Evolutionary conservation across 1,140 invertebrate genomes (phyloP).

Genomic region (Panonychus citri): DNA sequence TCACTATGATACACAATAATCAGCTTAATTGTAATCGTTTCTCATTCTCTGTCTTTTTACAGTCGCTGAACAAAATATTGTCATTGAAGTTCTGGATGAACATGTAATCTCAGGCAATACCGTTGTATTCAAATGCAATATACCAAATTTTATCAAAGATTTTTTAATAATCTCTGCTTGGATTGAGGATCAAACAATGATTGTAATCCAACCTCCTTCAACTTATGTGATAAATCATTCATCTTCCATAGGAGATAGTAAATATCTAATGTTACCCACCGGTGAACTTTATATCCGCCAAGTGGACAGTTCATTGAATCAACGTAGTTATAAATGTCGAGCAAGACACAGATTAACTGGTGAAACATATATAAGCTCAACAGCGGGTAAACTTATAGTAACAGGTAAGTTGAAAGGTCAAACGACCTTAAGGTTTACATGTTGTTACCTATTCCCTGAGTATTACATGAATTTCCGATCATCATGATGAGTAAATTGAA

Average conservation of each 20-base stretch:
- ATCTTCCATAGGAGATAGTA: slow-evolving; percentile 4
- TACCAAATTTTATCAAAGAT: slow-evolving; percentile 60
- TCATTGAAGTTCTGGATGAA: slow-evolving; percentile 20
- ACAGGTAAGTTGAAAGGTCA: slow-evolving; percentile 12
- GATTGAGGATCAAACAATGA: slow-evolving; percentile 18
- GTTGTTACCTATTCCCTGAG: no score
- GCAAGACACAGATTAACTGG: slow-evolving; percentile 13
- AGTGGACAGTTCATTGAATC: slow-evolving; percentile 11
- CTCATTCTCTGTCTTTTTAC: not conserved
- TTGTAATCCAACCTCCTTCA: not conserved
- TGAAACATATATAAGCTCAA: slow-evolving; percentile 12
- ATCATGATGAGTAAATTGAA: no score
- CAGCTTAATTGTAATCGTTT: no score
- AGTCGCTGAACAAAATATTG: slow-evolving; percentile 14
- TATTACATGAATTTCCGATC: no score
- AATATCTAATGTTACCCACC: slow-evolving; percentile 64
- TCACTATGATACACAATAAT: no score
- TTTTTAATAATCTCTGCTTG: slow-evolving; percentile 56
- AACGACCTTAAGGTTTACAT: not conserved
- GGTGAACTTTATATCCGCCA: slow-evolving; percentile 15
- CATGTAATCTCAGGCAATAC: slow-evolving; percentile 21
- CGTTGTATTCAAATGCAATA: slow-evolving; percentile 21
- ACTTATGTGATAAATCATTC: not conserved
- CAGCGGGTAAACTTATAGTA: slow-evolving; percentile 14
- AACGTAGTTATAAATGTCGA: slow-evolving; percentile 13